These are phyloP conservation scores for Morinoia aosen DNA, from an alignment of 2,888 invertebrate species.

Conservation along the genomic window DNA sequence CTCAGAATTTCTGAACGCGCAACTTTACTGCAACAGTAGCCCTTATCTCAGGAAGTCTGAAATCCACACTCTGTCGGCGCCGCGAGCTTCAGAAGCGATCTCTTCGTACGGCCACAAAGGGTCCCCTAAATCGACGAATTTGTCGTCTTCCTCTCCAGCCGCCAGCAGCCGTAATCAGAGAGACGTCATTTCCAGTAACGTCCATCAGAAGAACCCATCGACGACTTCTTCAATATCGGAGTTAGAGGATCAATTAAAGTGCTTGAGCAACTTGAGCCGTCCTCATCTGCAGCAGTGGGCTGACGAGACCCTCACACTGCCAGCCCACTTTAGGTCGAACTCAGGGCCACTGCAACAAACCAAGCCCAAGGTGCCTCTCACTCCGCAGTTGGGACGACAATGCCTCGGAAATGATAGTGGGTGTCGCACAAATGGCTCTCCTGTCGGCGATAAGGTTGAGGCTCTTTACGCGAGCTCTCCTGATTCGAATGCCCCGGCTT, in stretches of 20 bases:
- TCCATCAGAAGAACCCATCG: neutral
- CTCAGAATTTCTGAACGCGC: conserved; percentile 29
- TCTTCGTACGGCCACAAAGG: neutral
- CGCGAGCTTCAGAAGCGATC: neutral
- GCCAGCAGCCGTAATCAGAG: neutral
- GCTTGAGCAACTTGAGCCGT: neutral
- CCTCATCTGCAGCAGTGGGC: conserved; percentile 47
- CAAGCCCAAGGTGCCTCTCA: neutral
- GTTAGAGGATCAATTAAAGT: conserved; percentile 11
- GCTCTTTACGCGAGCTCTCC: neutral
- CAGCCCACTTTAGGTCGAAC: conserved; percentile 26
- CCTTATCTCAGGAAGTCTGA: conserved; percentile 18
- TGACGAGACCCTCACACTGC: neutral
- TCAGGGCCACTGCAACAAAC: neutral
- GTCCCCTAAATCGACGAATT: neutral
- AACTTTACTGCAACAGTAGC: conserved; percentile 35
- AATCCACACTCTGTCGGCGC: neutral
- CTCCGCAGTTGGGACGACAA: conserved; percentile 6
- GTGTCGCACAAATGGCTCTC: conserved; percentile 24
- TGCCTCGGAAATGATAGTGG: conserved; percentile 27
- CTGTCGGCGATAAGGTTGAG: conserved; percentile 6
- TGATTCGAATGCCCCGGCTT: neutral
- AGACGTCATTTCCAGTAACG: neutral
- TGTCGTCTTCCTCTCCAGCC: neutral
- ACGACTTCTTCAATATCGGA: neutral